Percentiles rank a stretch among this genome's conserved stretches.
Evolutionary conservation across 2,888 invertebrate genomes (phyloP).

Genomic region (Zonitis immaculata): DNA sequence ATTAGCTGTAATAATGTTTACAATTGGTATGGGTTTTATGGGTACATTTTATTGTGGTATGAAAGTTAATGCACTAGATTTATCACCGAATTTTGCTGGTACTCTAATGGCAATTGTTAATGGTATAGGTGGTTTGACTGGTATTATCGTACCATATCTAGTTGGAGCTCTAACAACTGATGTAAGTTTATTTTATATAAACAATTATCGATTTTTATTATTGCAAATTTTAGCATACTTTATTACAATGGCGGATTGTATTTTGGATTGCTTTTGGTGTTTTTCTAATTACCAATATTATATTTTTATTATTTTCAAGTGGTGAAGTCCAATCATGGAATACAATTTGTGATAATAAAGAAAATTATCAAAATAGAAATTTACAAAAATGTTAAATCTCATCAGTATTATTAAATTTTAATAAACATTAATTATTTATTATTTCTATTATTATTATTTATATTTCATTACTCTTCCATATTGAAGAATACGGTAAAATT

Average conservation of each 20-base stretch:
- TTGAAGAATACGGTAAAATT: too few relatives aligned
- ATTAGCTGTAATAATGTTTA: conserved; percentile 54
- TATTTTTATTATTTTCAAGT: conserved; percentile 56
- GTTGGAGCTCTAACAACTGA: conserved; percentile 57
- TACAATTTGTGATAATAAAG: conserved; percentile 10
- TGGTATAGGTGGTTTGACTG: conserved; percentile 56
- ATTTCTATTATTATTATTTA: too few relatives aligned
- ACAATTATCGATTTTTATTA: too few relatives aligned
- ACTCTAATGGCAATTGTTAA: conserved; percentile 59
- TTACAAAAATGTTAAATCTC: conserved; percentile 9
- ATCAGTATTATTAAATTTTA: not conserved
- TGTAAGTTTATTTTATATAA: too few relatives aligned
- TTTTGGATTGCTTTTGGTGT: conserved; percentile 73
- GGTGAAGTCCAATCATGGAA: conserved; percentile 33
- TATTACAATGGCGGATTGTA: conserved; percentile 69
- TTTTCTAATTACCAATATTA: conserved; percentile 59
- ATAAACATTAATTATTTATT: too few relatives aligned
- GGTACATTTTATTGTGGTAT: conserved; percentile 63
- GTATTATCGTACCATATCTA: conserved; percentile 57
- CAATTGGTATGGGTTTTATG: conserved; percentile 61
- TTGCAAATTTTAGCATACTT: conserved; percentile 48
- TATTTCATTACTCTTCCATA: too few relatives aligned
- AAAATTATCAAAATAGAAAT: conserved; percentile 11
- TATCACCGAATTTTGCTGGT: conserved; percentile 59
- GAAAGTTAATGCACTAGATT: conserved; percentile 59